phyloP scores from a whole-genome alignment of 2,113 vertebrate genomes.

The Brevimyrus niger region DNA sequence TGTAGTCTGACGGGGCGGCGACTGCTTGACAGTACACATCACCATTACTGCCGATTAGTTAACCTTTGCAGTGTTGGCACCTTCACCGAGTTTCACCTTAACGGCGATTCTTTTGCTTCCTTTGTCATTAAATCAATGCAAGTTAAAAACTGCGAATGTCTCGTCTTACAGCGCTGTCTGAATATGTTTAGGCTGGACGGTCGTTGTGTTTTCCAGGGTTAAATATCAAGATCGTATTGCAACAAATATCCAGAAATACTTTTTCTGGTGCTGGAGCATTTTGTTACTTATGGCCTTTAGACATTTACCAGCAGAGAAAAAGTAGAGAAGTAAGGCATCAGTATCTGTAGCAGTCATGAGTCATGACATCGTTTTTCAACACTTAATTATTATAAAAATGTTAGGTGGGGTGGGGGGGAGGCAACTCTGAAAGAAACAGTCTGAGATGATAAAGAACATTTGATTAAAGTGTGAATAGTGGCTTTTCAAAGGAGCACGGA shows the following conservation, averaged over 20 bases:
- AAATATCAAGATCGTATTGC: not conserved
- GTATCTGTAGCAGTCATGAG: not conserved
- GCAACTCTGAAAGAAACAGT: not conserved
- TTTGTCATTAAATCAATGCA: conserved; percentile 12
- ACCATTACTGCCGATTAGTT: conserved; percentile 25
- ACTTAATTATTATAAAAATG: not conserved
- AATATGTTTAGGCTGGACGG: not conserved
- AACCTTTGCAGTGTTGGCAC: conserved; percentile 15
- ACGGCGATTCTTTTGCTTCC: conserved; percentile 8
- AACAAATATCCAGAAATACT: not conserved
- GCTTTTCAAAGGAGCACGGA: not conserved
- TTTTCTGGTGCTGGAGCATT: not conserved
- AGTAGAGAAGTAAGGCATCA: not conserved
- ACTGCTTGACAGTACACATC: not conserved
- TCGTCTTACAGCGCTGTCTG: not conserved
- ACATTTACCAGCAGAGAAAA: not conserved
- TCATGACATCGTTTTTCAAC: not conserved
- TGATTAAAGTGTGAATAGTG: not conserved
- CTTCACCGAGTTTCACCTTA: not conserved
- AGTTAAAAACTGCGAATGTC: not conserved
- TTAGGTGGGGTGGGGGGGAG: not conserved
- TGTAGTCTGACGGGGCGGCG: not conserved
- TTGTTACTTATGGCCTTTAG: not conserved
- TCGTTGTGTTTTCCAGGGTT: not conserved
- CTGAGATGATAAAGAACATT: not conserved